Percentiles rank a stretch among this genome's conserved stretches.
phyloP scores from a whole-genome alignment of 1,140 invertebrate species.

The Coptotermes formosanus region DNA sequence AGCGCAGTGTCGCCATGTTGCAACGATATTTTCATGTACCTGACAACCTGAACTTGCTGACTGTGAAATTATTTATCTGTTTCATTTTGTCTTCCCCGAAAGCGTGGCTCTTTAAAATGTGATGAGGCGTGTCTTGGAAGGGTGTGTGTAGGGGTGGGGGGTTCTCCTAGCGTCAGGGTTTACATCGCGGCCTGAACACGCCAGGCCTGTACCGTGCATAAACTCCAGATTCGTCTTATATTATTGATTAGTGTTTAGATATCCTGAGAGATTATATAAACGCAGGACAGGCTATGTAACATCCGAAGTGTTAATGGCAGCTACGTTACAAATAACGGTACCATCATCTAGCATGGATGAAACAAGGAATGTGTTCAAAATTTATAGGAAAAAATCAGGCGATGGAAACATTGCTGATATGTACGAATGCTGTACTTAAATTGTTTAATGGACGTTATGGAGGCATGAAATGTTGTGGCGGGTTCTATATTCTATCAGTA shows the following conservation, averaged over 20 bases:
- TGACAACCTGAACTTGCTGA: neutral
- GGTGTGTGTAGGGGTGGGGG: neutral
- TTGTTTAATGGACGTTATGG: no score
- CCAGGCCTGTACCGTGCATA: neutral
- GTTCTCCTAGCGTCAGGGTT: neutral
- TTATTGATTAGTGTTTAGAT: neutral
- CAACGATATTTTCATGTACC: neutral
- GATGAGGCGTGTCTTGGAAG: neutral
- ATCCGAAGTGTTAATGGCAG: no score
- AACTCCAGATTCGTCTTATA: neutral
- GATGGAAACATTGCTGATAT: no score
- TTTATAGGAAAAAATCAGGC: no score
- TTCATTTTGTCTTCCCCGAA: neutral
- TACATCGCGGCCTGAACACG: neutral
- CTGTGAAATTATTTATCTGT: neutral
- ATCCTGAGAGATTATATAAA: no score
- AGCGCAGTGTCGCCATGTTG: neutral
- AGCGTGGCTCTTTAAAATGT: neutral
- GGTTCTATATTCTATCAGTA: no score
- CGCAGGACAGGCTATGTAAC: no score
- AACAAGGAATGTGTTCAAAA: no score
- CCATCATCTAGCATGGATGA: no score
- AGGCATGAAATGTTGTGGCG: no score
- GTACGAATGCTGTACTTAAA: no score
- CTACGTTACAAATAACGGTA: no score